phyloP scores from a whole-genome alignment of 2,888 invertebrate species.

The Lepidochitona cinerea region DNA sequence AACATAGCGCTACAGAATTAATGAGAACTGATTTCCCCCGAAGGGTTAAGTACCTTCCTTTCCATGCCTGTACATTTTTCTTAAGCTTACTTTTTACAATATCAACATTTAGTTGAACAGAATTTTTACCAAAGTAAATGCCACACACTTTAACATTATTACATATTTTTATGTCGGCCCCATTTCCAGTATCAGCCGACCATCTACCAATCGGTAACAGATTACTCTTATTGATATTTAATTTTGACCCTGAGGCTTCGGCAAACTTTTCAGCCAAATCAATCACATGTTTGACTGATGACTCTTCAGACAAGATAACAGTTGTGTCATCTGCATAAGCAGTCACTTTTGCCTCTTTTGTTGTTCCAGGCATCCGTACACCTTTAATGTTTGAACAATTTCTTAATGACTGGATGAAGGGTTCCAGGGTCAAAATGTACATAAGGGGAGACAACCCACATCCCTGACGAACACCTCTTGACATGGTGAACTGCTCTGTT shows the following conservation, averaged over 20 bases:
- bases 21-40: neutral
- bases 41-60: neutral
- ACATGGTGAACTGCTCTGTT: conserved; percentile 1
- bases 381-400: conserved; percentile 11
- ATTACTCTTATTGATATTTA: conserved; percentile 26
- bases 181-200: neutral
- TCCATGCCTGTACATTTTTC: neutral
- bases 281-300: conserved; percentile 1
- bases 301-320: conserved; percentile 9
- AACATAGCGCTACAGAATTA: neutral
- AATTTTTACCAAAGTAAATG: neutral
- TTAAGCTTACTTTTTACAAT: neutral
- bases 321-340: conserved; percentile 17
- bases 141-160: neutral
- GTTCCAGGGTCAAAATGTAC: neutral
- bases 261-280: conserved; percentile 6
- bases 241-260: conserved; percentile 25
- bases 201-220: neutral
- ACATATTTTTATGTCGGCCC: neutral
- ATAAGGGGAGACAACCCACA: neutral
- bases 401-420: neutral
- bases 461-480: conserved; percentile 7
- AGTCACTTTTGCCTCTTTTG: conserved; percentile 6
- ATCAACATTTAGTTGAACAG: neutral
- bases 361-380: conserved; percentile 16